Evolutionary conservation across 2,113 vertebrate species (phyloP), one percentile per base, ranked within the genome.

Genomic region (Columba livia): DNA sequence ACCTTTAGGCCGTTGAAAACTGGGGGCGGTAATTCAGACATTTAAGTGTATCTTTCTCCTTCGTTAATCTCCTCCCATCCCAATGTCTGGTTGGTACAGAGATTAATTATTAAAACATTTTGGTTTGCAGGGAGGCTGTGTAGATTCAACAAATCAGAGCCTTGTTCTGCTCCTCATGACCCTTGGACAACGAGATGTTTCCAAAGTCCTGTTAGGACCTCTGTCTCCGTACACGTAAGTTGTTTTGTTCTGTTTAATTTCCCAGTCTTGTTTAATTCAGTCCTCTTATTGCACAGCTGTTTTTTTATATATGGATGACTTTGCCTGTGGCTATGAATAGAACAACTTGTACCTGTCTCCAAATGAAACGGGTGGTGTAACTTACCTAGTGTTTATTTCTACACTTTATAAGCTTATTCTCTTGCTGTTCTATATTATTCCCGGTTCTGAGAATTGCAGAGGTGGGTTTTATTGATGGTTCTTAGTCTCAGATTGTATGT

Each of bases 221-320:
- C 98, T 99, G 48, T 99, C 99, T 36, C 98, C 99, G 3, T 99
- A 99, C 97, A 99, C 99, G 99, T 99, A 98, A 99, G 99, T 97
- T 85, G 32, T 85, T 97, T 94, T 89, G 64, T 85, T 90, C 66
- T 61, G 15, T 83, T 61, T 69, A 50, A 17, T 88, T 72, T 38
- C 34, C 31, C n/a, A 67, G 26, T 79, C 32, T 17, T 74, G 5
- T 93, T 81, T 95, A 87, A 58, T 95, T 92, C 36, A 5, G 47
- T 91, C 28, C 23, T 85, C 84, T 34, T 47, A 70, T 32, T 80
- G 44, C 85, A 83, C 56, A 84, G 81, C 32, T 74, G 0, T 69
- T 48, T 88, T 47, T 74, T 60, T 70, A 18, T 73, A 19, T 77
- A 24, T 34, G 57, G 28, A 62, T 70, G 29, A 36, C 25, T n/a